These are phyloP conservation scores for Diplolepis rosae DNA, from an alignment of 2,888 invertebrate species.

Conservation along the genomic window DNA sequence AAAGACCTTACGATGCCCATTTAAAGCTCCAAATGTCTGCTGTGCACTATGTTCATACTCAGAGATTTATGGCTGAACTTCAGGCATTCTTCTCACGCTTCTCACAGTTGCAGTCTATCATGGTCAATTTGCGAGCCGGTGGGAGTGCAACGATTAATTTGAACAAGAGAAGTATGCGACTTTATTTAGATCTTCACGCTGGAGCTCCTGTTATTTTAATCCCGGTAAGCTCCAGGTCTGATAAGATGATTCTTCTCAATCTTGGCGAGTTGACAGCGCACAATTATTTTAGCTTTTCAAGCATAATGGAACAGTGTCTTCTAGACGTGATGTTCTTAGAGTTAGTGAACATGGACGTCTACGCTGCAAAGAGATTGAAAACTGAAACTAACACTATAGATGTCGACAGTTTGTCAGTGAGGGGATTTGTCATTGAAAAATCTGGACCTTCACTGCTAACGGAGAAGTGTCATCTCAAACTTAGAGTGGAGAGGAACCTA, in stretches of 20 bases:
- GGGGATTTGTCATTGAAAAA: slow-evolving; percentile 75
- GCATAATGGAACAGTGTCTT: slow-evolving; percentile 77
- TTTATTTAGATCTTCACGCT: slow-evolving; percentile 80
- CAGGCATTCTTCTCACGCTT: slow-evolving; percentile 91
- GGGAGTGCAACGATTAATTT: slow-evolving; percentile 76
- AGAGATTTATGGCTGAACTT: slow-evolving; percentile 91
- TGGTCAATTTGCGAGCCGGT: slow-evolving; percentile 80
- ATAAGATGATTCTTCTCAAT: slow-evolving; percentile 86
- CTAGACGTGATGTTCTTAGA: slow-evolving; percentile 85
- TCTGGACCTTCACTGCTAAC: slow-evolving; percentile 83
- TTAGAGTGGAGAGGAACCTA: slow-evolving; percentile 89
- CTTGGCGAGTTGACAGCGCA: slow-evolving; percentile 85
- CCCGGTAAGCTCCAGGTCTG: slow-evolving; percentile 88
- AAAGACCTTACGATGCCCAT: slow-evolving; percentile 78
- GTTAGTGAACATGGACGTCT: slow-evolving; percentile 85
- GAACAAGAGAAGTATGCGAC: slow-evolving; percentile 73
- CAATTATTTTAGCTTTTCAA: slow-evolving; percentile 84
- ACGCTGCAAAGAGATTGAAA: slow-evolving; percentile 77
- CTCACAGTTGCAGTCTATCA: slow-evolving; percentile 86
- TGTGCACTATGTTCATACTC: slow-evolving; percentile 94
- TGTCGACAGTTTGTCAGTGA: slow-evolving; percentile 69
- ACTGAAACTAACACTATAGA: slow-evolving; percentile 49
- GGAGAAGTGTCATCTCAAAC: slow-evolving; percentile 86
- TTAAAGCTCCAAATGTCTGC: slow-evolving; percentile 90
- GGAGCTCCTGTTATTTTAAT: slow-evolving; percentile 89